Conservation (phyloP, 2,797 vertebrate genomes). For the Aphelocoma californica region DNA sequence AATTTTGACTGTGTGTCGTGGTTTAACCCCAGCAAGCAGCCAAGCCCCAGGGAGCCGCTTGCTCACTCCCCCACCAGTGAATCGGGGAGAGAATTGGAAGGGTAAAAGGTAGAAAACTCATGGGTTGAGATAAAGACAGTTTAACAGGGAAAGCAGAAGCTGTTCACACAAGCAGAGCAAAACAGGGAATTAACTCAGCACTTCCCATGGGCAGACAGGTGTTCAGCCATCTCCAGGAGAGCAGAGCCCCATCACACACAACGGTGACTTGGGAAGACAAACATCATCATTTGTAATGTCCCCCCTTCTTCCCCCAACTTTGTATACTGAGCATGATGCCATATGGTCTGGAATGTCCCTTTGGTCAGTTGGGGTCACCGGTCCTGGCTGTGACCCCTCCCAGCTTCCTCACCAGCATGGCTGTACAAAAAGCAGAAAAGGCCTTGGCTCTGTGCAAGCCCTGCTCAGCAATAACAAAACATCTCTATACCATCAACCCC, state of each 20-base stretch:
- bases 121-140: not conserved
- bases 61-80: not conserved
- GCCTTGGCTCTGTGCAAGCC: not conserved
- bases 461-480: not conserved
- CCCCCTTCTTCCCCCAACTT: not conserved
- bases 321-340: not conserved
- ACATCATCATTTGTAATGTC: not conserved
- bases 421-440: not conserved
- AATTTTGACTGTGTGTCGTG: not conserved
- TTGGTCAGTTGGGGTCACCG: not conserved
- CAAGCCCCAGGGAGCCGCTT: accelerated
- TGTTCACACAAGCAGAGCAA: not conserved
- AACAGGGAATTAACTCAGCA: not conserved
- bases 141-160: not conserved
- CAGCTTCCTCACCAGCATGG: not conserved
- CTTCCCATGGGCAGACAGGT: not conserved
- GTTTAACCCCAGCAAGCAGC: not conserved
- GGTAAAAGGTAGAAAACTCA: not conserved
- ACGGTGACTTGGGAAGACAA: not conserved
- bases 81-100: not conserved
- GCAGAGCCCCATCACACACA: not conserved
- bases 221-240: not conserved
- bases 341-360: not conserved
- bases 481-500: not conserved
- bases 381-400: not conserved